Evolutionary conservation across 1,140 invertebrate species (phyloP), one percentile per base, ranked within the genome.

Genomic region (Halictus rubicundus): DNA sequence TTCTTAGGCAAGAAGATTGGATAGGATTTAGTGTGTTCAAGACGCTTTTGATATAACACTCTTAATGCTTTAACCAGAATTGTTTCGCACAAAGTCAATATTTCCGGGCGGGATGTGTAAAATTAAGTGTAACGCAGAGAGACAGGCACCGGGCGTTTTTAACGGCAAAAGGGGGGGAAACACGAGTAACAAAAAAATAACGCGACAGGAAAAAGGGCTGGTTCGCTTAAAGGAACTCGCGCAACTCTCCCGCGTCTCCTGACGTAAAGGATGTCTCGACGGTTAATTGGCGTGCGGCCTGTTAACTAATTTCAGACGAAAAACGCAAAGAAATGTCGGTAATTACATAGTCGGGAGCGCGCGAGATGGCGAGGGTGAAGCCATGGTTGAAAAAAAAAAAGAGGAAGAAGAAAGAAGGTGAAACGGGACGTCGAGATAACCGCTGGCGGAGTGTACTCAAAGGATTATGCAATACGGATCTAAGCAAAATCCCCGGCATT

Each of bases 271-370:
- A 49, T 23, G 19, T 19, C 2, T 23, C 14, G 49, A 14, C 21
- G 21, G 69, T 73, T 79, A 79, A 79, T 73, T 79, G 77, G 25
- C 69, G 52, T 16, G 46, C 39, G 14, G 8, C 16, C 19, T 25
- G 61, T 66, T 66, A 73, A 73, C 37, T 79, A 66, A 79, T 74
- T 79, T 64, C 32, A 8, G n/a, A n/a, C 49, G 42, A 52, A 66
- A 61, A 74, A 60, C 21, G 32, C 16, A 12, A 60, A 37, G 39
- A 23, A 37, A 37, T 39, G 39, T 19, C 14, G 60, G 75, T 65
- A 73, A 79, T 79, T 73, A 60, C 25, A 60, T 14, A 37, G 25
- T 16, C 23, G 49, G 52, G 10, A 39, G n/a, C 16, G 14, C 21
- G 60, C 21, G 74, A 49, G 12, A 21, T 14, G 19, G 42, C 27